Base-by-base conservation (phyloP, 2,113 vertebrate species). In the Pterocles burchelli region DNA sequence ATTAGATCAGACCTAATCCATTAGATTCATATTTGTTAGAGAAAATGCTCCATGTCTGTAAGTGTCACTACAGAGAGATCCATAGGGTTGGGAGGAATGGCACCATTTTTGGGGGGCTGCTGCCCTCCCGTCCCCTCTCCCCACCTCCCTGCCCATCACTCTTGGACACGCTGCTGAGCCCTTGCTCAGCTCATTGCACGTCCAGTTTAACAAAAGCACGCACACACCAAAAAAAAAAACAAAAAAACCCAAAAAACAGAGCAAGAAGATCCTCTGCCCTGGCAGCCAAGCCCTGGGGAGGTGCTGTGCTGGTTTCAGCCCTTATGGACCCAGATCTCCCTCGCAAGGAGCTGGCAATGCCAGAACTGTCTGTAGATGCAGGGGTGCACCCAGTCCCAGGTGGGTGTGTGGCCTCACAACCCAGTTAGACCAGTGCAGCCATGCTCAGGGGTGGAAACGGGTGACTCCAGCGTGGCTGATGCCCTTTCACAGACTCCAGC, bases 11-110 rank as follows among this genome's bases (percentile, higher is more conserved):
- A 83, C 81, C 90, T 96, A 96, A 98, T 97, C 96, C 94, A 96
- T 97, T 98, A 96, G 96, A 96, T 96, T 95, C 92, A 34, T 97
- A 97, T 97, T 98, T 98, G 98, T 96, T 97, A 96, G 96, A 95
- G 96, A 97, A 98, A 98, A 96, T 93, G 74, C 65, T 94, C 90
- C 89, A 95, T 13, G 4, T 95, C 94, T 76, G 1, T 87, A 96
- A 96, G 65, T 80, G 88, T 88, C 96, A 89, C 90, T 86, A 34
- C 28, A 57, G 77, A 55, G 78, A 52, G 81, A 94, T 93, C 85
- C 63, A 25, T 24, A 81, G 49, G 5, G 28, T 86, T 76, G 76
- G 89, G 57, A 95, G 76, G 26, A 79, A 38, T 2, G 7, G 59
- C 31, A 31, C 1, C 1, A 2, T 29, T 87, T 68, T 49, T 29